Conservation (phyloP, 2,888 invertebrate genomes). For the Amphipyra tragopoginis region DNA sequence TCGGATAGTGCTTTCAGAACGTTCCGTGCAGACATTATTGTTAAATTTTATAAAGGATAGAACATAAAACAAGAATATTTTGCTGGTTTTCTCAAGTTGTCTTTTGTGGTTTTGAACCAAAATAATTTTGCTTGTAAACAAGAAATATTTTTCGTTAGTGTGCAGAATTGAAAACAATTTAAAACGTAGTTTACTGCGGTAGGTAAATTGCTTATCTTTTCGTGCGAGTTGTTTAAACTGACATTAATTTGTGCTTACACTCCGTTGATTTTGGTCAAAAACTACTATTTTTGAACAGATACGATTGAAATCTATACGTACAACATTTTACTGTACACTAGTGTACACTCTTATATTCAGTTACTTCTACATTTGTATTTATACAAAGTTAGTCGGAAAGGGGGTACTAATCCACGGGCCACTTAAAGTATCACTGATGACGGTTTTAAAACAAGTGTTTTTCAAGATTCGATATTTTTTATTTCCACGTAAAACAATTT, state of each 20-base stretch:
- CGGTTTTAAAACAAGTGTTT: no score
- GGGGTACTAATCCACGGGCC: no score
- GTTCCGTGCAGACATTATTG: conserved; percentile 25
- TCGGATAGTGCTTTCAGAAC: conserved; percentile 18
- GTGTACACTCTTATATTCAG: no score
- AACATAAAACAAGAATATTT: conserved; percentile 7
- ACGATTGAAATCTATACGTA: no score
- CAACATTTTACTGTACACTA: no score
- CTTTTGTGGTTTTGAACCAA: not conserved
- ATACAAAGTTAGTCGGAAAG: no score
- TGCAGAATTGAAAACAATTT: conserved; percentile 7
- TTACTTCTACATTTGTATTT: no score
- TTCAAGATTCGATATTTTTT: no score
- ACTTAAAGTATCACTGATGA: no score
- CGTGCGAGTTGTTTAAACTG: conserved; percentile 13
- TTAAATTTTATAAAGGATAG: conserved; percentile 16
- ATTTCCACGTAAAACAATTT: no score
- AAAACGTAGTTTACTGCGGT: conserved; percentile 15
- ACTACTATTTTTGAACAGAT: not conserved
- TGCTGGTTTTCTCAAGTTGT: conserved; percentile 3
- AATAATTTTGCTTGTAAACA: not conserved
- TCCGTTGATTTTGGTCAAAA: conserved; percentile 29
- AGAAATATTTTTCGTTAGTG: conserved; percentile 5
- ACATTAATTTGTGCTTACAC: conserved; percentile 21
- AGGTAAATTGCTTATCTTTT: conserved; percentile 25